phyloP scores from a whole-genome alignment of 2,888 invertebrate species.

The Trilocha varians region DNA sequence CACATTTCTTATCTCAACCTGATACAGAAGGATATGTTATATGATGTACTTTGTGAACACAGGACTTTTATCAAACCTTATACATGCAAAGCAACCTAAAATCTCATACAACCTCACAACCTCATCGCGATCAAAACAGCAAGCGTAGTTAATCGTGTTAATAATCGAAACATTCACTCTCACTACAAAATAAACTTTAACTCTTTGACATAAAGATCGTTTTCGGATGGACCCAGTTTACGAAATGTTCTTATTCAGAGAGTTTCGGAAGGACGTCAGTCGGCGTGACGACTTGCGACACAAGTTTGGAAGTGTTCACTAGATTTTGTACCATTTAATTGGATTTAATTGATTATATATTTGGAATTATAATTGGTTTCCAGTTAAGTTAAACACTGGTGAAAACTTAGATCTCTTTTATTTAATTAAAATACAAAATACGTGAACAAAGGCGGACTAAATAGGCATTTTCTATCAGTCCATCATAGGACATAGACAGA shows the following conservation, averaged over 20 bases:
- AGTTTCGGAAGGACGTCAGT: constrained; percentile 43
- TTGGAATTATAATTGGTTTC: too few species aligned
- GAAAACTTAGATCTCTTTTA: too few species aligned
- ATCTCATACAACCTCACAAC: constrained; percentile 19
- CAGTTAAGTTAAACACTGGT: too few species aligned
- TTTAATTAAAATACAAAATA: too few species aligned
- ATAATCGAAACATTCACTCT: constrained; percentile 34
- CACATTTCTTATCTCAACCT: too few species aligned
- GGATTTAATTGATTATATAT: neutral
- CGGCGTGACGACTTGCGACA: constrained; percentile 49
- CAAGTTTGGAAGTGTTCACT: constrained; percentile 7
- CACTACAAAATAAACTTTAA: constrained; percentile 16
- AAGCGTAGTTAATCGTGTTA: constrained; percentile 53
- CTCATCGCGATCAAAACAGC: constrained; percentile 34
- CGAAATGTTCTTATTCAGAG: constrained; percentile 40
- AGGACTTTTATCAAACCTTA: too few species aligned
- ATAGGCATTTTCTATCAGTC: too few species aligned
- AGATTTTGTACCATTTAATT: neutral
- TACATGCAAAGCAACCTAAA: too few species aligned
- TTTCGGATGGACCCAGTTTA: constrained; percentile 20
- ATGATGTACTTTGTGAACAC: too few species aligned
- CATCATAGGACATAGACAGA: too few species aligned
- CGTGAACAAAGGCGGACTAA: too few species aligned
- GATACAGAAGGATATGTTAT: too few species aligned
- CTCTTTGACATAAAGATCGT: constrained; percentile 18